Evolutionary conservation across 2,797 vertebrate species (phyloP).

Genomic region (Onychomys leucogaster): DNA sequence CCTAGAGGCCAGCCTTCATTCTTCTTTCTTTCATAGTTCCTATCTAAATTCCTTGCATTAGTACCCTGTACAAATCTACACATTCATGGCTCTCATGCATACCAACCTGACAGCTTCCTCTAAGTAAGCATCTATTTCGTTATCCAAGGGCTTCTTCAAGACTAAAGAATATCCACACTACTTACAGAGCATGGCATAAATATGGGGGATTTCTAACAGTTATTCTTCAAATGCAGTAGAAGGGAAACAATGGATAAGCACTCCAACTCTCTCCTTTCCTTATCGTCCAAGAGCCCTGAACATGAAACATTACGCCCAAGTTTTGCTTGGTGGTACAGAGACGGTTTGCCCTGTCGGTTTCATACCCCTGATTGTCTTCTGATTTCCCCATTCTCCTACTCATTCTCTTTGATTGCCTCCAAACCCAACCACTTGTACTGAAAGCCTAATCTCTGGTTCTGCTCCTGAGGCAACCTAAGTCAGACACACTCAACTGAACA

Average conservation of each 20-base stretch:
- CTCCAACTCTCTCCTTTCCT: too few relatives aligned
- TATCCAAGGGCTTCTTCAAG: background rate
- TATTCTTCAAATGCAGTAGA: background rate
- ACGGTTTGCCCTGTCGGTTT: background rate
- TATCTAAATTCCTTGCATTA: accelerated
- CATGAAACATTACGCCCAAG: background rate
- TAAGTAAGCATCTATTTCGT: background rate
- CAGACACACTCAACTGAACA: background rate
- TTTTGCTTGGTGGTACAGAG: background rate
- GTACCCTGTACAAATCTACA: background rate
- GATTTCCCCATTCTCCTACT: background rate
- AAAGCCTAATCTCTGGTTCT: background rate
- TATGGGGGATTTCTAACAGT: background rate
- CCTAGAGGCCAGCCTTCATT: background rate
- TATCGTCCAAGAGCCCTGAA: background rate
- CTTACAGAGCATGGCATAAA: background rate
- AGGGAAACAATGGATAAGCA: background rate
- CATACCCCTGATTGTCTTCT: background rate
- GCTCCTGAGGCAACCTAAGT: background rate
- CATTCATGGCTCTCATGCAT: background rate
- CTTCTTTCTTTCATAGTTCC: background rate
- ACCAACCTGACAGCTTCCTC: background rate
- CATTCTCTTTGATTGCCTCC: background rate
- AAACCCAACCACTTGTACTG: background rate
- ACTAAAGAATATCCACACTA: background rate